phyloP scores from a whole-genome alignment of 2,888 invertebrate genomes.

The Pterobdella sp. region DNA sequence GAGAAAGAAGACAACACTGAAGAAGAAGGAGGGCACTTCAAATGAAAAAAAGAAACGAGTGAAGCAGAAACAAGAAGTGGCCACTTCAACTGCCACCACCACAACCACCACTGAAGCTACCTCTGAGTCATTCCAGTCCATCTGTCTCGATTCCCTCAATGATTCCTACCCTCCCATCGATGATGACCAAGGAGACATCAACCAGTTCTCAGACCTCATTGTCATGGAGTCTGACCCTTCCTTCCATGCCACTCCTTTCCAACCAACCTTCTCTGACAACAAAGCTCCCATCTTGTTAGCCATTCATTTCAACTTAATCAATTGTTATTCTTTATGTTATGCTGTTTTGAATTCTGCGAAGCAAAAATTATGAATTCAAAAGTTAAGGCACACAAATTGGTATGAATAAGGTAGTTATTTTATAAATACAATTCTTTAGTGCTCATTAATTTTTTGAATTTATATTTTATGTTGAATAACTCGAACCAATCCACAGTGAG shows the following conservation, averaged over 20 bases:
- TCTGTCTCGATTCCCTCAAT: constrained; percentile 9
- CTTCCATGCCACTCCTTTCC: constrained; percentile 3
- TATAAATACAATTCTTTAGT: too few species aligned
- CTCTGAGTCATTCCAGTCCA: not conserved
- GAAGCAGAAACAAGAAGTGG: not conserved
- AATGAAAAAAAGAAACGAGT: not conserved
- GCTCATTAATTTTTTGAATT: too few species aligned
- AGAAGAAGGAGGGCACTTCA: not conserved
- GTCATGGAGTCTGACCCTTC: constrained; percentile 26
- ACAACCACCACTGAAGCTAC: not conserved
- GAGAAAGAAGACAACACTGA: too few species aligned
- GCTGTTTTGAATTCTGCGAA: too few species aligned
- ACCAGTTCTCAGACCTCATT: constrained; percentile 28
- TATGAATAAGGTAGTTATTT: too few species aligned
- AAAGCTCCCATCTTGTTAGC: not conserved
- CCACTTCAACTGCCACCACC: not conserved
- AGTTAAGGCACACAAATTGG: too few species aligned
- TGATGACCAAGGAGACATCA: constrained; percentile 27
- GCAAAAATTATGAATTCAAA: too few species aligned
- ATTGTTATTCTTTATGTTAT: too few species aligned
- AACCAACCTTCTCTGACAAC: not conserved
- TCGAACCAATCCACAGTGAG: not conserved
- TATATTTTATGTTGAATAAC: too few species aligned
- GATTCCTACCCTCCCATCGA: constrained; percentile 20
- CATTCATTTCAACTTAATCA: too few species aligned